Conservation (phyloP, 2,888 invertebrate genomes). For the Carcina quercana region DNA sequence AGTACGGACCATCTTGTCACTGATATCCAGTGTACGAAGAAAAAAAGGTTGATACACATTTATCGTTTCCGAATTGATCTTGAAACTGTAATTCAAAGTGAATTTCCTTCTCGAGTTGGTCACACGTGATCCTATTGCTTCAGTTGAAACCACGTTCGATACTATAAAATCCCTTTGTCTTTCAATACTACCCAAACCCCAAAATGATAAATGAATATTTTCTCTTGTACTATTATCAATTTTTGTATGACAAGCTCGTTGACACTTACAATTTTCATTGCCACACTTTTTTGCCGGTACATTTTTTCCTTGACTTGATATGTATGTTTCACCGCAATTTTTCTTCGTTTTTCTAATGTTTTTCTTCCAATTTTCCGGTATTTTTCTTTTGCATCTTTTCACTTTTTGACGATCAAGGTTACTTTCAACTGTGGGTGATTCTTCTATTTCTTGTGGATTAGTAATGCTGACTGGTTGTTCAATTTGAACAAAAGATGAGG, state of each 20-base stretch:
- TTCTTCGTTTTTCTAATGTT: slow-evolving; percentile 1
- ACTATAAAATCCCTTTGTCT: slow-evolving; percentile 13
- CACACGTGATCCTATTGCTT: slow-evolving; percentile 11
- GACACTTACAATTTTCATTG: slow-evolving; percentile 11
- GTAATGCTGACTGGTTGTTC: slow-evolving; percentile 1
- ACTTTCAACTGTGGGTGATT: background rate
- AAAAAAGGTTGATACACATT: slow-evolving; percentile 11
- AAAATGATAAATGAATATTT: slow-evolving; percentile 10
- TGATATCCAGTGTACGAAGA: slow-evolving; percentile 9
- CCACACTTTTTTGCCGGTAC: slow-evolving; percentile 4
- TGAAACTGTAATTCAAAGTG: slow-evolving; percentile 12
- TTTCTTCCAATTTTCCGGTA: slow-evolving; percentile 8
- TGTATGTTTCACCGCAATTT: slow-evolving; percentile 7
- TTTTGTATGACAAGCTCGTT: slow-evolving; percentile 11
- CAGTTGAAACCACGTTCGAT: slow-evolving; percentile 8
- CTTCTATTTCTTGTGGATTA: slow-evolving; percentile 4
- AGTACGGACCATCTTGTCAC: slow-evolving; percentile 4
- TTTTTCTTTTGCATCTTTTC: slow-evolving; percentile 11
- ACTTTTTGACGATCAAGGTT: background rate
- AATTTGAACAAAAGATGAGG: background rate
- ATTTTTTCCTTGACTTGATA: slow-evolving; percentile 7
- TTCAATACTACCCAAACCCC: slow-evolving; percentile 8
- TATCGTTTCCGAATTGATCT: slow-evolving; percentile 7
- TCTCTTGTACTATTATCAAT: slow-evolving; percentile 11
- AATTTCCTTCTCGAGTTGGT: slow-evolving; percentile 12